These are phyloP conservation scores for Aselliscus stoliczkanus DNA, from an alignment of 2,797 vertebrate species.

Conservation along the genomic window DNA sequence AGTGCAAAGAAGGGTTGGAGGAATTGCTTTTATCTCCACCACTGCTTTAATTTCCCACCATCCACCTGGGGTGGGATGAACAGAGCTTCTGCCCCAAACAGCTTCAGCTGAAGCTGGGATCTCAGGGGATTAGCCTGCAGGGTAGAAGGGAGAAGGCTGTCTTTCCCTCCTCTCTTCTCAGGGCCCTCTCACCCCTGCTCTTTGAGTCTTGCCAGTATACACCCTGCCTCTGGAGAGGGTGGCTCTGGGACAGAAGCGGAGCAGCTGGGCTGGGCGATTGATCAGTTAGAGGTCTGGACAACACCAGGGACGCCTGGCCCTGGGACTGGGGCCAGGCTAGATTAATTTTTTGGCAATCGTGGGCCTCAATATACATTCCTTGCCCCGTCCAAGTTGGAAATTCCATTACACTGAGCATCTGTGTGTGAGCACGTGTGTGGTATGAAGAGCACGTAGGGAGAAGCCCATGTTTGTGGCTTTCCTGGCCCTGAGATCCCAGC, in stretches of 20 bases:
- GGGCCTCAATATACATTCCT: constrained; percentile 10
- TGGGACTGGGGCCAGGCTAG: constrained; percentile 10
- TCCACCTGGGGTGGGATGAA: not conserved
- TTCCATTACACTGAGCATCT: not conserved
- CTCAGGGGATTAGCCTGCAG: not conserved
- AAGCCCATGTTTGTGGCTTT: not conserved
- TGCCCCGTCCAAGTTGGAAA: constrained; percentile 15
- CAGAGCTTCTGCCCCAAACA: not conserved
- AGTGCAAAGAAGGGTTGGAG: not conserved
- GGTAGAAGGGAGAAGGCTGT: not conserved
- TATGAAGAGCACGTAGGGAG: not conserved
- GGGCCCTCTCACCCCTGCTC: not conserved
- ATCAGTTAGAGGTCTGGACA: not conserved
- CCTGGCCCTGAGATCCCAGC: not conserved
- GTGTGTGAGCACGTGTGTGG: not conserved
- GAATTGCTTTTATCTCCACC: not conserved
- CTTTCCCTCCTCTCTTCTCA: not conserved
- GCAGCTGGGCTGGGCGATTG: not conserved
- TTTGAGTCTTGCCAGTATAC: not conserved
- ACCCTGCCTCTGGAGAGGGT: not conserved
- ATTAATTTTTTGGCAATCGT: constrained; percentile 3
- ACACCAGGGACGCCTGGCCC: not conserved
- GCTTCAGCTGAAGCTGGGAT: not conserved
- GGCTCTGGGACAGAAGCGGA: not conserved
- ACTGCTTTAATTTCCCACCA: not conserved